These are phyloP conservation scores for Mayetiola destructor DNA, from an alignment of 2,888 invertebrate species.

Conservation along the genomic window DNA sequence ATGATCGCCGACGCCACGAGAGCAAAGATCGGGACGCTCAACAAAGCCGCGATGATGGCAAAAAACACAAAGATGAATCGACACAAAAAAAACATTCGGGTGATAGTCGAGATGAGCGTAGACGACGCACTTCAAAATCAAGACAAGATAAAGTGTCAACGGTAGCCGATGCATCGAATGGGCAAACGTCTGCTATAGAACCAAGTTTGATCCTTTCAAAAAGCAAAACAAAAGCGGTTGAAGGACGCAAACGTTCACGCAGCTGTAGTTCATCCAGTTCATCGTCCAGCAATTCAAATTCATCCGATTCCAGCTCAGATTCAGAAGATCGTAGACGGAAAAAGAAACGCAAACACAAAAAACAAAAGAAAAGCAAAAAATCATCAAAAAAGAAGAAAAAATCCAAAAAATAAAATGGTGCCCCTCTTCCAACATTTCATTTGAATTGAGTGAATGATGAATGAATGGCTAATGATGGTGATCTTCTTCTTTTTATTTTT, in stretches of 20 bases:
- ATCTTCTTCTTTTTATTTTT: too few species aligned
- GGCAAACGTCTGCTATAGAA: slow-evolving; percentile 60
- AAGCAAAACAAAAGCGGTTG: slow-evolving; percentile 19
- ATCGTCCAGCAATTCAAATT: slow-evolving; percentile 33
- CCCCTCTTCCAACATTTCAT: too few species aligned
- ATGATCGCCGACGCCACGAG: neutral
- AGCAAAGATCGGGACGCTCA: neutral
- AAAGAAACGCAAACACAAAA: slow-evolving; percentile 45
- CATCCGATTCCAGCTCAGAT: slow-evolving; percentile 32
- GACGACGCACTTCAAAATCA: slow-evolving; percentile 26
- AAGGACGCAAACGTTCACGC: slow-evolving; percentile 36
- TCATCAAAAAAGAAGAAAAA: slow-evolving; percentile 13
- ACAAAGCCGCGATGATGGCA: neutral
- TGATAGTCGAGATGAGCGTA: slow-evolving; percentile 29
- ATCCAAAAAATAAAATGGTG: neutral
- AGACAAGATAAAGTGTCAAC: slow-evolving; percentile 41
- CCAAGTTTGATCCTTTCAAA: slow-evolving; percentile 23
- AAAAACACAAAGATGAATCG: neutral
- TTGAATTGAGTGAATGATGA: too few species aligned
- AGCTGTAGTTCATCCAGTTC: slow-evolving; percentile 38
- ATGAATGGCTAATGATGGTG: too few species aligned
- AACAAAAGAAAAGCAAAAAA: slow-evolving; percentile 37
- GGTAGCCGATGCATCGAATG: slow-evolving; percentile 54
- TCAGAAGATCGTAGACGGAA: slow-evolving; percentile 39
- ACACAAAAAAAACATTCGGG: slow-evolving; percentile 21